These are phyloP conservation scores for Serrognathus titanus DNA, from an alignment of 2,888 invertebrate species.

Conservation along the genomic window DNA sequence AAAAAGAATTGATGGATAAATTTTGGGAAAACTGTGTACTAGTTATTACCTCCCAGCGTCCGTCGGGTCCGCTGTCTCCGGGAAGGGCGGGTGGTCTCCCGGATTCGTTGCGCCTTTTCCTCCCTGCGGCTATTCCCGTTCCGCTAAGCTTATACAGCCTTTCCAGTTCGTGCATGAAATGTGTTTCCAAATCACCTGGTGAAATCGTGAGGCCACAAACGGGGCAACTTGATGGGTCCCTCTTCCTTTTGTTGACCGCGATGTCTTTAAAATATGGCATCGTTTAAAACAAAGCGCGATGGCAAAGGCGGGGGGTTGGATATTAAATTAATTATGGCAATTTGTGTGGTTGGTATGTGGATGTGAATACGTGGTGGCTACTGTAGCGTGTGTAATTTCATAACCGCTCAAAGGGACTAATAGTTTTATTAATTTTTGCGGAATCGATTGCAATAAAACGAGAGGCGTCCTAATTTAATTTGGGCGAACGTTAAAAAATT, in stretches of 20 bases:
- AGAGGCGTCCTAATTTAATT: neutral
- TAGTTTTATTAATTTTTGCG: constrained; percentile 3
- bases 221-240: constrained; percentile 57
- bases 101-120: constrained; percentile 45
- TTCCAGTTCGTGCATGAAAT: constrained; percentile 68
- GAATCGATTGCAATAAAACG: neutral
- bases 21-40: too few species aligned
- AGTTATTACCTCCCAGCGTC: constrained; percentile 61
- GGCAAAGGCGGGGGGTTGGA: constrained; percentile 9
- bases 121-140: constrained; percentile 48
- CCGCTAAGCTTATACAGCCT: constrained; percentile 61
- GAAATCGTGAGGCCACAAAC: constrained; percentile 67
- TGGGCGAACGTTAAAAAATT: neutral
- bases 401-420: constrained; percentile 7
- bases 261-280: constrained; percentile 10
- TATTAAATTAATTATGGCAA: constrained; percentile 25
- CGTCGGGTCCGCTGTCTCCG: constrained; percentile 54
- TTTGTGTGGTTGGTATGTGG: constrained; percentile 24
- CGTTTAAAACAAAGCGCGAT: neutral
- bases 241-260: constrained; percentile 39
- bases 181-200: constrained; percentile 64
- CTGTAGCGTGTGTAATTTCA: constrained; percentile 6
- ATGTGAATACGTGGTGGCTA: constrained; percentile 19
- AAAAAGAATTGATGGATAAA: neutral
- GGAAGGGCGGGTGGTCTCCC: constrained; percentile 46